phyloP scores from a whole-genome alignment of 2,113 vertebrate genomes.

The Steatornis caripensis region DNA sequence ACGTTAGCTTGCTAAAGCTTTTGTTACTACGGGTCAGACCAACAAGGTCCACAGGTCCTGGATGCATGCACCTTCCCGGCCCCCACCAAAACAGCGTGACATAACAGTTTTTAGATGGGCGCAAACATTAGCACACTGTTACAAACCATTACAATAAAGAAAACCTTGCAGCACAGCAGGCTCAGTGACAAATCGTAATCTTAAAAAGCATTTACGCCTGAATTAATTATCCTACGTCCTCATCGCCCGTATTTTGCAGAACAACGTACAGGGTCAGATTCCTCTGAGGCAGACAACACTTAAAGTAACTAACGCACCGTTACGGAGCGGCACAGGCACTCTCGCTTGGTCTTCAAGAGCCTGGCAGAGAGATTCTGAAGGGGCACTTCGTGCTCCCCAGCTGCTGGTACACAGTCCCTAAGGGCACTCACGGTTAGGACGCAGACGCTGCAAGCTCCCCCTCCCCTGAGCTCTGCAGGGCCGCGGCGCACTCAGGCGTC shows the following conservation, averaged over 20 bases:
- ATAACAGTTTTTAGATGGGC: background rate
- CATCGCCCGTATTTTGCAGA: accelerated
- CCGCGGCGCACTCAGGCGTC: too few species aligned
- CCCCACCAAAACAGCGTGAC: background rate
- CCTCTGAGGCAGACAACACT: background rate
- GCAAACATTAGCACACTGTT: background rate
- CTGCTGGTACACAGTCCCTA: background rate
- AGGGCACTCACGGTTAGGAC: accelerated
- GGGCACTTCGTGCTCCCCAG: background rate
- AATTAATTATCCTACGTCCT: background rate
- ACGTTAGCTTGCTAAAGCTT: background rate
- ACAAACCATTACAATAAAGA: background rate
- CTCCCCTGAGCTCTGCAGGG: background rate
- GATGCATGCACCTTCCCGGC: background rate
- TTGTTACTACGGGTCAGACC: background rate
- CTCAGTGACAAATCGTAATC: background rate
- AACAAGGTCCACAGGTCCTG: background rate
- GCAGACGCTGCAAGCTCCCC: background rate
- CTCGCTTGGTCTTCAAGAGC: background rate
- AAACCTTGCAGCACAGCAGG: background rate
- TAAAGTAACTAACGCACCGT: background rate
- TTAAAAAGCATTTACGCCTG: background rate
- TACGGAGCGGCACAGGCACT: background rate
- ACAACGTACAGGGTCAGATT: background rate
- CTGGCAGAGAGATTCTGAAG: background rate